These are phyloP conservation scores for Picathartes gymnocephalus DNA, from an alignment of 2,113 vertebrate genomes.

Conservation along the genomic window DNA sequence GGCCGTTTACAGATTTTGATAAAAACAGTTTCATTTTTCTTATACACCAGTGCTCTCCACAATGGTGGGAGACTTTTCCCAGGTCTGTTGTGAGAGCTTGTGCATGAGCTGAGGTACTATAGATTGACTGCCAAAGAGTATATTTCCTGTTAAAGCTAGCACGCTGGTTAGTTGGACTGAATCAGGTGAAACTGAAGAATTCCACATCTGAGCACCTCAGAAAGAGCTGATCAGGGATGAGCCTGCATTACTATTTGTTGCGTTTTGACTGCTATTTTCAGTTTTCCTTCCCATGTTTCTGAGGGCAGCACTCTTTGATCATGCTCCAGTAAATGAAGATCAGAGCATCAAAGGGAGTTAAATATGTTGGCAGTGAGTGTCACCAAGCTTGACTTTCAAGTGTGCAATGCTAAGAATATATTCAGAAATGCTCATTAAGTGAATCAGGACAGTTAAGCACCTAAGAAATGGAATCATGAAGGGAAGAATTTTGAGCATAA, in stretches of 20 bases:
- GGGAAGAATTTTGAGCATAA: not conserved
- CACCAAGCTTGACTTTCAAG: slow-evolving; percentile 29
- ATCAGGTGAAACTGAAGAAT: not conserved
- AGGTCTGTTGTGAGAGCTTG: not conserved
- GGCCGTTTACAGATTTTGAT: not conserved
- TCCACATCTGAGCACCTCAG: not conserved
- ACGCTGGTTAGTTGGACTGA: not conserved
- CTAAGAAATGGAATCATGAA: not conserved
- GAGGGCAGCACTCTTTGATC: slow-evolving; percentile 35
- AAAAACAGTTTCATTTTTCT: not conserved
- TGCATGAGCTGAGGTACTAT: not conserved
- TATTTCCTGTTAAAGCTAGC: not conserved
- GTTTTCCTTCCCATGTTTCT: not conserved
- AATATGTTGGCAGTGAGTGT: slow-evolving; percentile 32
- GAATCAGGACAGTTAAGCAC: not conserved
- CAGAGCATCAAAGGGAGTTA: slow-evolving; percentile 55
- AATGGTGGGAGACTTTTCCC: not conserved
- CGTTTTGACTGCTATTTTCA: slow-evolving; percentile 5
- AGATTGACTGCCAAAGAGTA: not conserved
- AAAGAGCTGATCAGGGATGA: not conserved
- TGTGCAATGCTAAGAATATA: not conserved
- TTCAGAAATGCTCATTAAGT: slow-evolving; percentile 1
- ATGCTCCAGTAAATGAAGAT: slow-evolving; percentile 38
- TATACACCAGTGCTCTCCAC: not conserved
- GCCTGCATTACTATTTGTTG: not conserved